Conservation (phyloP, 2,888 invertebrate genomes). For the Cerastis leucographa region DNA sequence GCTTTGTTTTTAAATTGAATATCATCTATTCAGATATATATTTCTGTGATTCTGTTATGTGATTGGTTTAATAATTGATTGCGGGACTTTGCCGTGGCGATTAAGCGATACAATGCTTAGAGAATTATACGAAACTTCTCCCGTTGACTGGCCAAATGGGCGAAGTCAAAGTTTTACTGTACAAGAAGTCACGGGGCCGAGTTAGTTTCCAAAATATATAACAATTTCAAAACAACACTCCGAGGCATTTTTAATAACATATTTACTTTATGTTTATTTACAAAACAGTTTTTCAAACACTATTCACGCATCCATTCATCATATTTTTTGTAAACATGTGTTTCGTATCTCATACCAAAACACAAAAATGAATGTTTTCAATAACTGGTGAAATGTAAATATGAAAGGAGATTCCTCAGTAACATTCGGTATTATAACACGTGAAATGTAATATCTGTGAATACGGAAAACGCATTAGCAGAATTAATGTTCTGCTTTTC, state of each 20-base stretch:
- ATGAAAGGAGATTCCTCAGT: constrained; percentile 42
- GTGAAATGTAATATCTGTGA: constrained; percentile 67
- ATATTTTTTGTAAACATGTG: constrained; percentile 38
- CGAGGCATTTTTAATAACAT: background rate
- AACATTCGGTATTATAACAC: constrained; percentile 46
- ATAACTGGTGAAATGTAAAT: constrained; percentile 49
- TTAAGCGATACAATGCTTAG: background rate
- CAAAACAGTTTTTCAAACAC: constrained; percentile 14
- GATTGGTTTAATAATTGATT: background rate
- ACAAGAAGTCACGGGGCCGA: background rate
- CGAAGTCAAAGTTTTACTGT: background rate
- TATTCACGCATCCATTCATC: constrained; percentile 41
- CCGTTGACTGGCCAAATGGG: background rate
- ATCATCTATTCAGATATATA: background rate
- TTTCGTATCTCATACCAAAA: constrained; percentile 44
- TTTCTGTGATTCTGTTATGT: background rate
- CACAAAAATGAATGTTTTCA: constrained; percentile 52
- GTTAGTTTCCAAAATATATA: background rate
- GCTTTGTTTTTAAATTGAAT: constrained; percentile 6
- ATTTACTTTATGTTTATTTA: background rate
- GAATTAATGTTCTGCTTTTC: constrained; percentile 80
- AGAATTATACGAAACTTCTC: background rate
- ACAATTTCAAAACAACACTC: background rate
- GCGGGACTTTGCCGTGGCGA: background rate
- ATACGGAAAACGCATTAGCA: constrained; percentile 76